phyloP scores from a whole-genome alignment of 2,113 vertebrate species.

The Parotia lawesii region DNA sequence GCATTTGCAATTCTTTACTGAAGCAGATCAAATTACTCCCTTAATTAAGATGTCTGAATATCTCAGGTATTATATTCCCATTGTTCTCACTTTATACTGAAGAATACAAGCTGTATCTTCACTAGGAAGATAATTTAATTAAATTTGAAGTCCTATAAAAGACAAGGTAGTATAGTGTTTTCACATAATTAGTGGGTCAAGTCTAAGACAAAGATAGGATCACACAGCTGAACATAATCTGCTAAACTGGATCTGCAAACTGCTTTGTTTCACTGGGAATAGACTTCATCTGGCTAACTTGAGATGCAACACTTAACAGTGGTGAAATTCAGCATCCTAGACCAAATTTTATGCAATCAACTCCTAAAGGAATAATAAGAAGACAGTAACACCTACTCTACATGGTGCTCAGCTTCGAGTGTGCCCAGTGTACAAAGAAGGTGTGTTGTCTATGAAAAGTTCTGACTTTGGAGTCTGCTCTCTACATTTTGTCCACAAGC shows the following conservation, averaged over 20 bases:
- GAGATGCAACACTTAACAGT: not conserved
- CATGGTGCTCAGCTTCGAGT: not conserved
- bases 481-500: not conserved
- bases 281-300: not conserved
- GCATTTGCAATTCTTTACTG: not conserved
- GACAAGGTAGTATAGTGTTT: not conserved
- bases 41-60: not conserved
- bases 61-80: not conserved
- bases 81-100: not conserved
- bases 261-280: not conserved
- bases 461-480: not conserved
- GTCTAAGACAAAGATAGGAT: not conserved
- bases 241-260: constrained; percentile 8
- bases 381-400: not conserved
- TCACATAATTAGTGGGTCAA: constrained; percentile 1
- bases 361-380: not conserved
- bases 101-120: not conserved
- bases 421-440: not conserved
- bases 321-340: not conserved
- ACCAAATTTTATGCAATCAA: not conserved
- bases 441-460: not conserved
- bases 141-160: not conserved
- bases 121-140: not conserved
- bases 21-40: not conserved
- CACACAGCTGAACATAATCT: not conserved